Conservation (phyloP, 2,113 vertebrate genomes). For the Lophotis ruficrista region DNA sequence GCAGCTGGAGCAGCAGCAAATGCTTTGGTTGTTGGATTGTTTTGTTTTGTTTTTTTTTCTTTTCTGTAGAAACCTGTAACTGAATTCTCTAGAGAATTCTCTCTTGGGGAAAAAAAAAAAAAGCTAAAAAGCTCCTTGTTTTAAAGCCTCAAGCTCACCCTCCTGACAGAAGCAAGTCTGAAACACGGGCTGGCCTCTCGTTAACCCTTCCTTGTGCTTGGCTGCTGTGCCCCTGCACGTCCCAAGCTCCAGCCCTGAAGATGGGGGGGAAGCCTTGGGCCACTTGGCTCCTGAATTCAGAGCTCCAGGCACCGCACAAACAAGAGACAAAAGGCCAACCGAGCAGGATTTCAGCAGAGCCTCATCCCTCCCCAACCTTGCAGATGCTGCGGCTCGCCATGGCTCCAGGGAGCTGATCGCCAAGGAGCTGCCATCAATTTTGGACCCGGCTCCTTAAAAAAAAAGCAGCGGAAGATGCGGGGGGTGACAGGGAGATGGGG, state of each 20-base stretch:
- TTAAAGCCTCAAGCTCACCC: neutral
- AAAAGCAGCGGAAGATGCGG: neutral
- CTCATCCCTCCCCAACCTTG: neutral
- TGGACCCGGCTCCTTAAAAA: neutral
- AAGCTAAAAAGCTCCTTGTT: conserved; percentile 1
- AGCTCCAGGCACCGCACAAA: neutral
- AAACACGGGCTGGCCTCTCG: neutral
- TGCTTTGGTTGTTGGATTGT: no score
- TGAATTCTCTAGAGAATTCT: neutral
- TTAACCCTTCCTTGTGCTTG: neutral
- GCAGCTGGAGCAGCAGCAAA: conserved; percentile 13
- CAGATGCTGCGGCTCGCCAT: neutral
- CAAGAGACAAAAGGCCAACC: neutral
- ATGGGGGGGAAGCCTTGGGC: neutral
- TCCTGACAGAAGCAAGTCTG: neutral
- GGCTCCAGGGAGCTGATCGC: neutral
- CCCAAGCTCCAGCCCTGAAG: fast-evolving
- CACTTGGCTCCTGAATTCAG: fast-evolving
- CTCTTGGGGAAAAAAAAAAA: neutral
- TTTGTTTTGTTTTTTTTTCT: fast-evolving
- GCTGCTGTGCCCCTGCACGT: neutral
- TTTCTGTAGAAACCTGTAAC: conserved; percentile 1
- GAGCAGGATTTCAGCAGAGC: neutral
- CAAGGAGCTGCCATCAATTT: neutral
- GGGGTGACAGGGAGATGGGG: neutral